Evolutionary conservation across 2,797 vertebrate genomes (phyloP).

Genomic region (Crocodylus rhombifer): DNA sequence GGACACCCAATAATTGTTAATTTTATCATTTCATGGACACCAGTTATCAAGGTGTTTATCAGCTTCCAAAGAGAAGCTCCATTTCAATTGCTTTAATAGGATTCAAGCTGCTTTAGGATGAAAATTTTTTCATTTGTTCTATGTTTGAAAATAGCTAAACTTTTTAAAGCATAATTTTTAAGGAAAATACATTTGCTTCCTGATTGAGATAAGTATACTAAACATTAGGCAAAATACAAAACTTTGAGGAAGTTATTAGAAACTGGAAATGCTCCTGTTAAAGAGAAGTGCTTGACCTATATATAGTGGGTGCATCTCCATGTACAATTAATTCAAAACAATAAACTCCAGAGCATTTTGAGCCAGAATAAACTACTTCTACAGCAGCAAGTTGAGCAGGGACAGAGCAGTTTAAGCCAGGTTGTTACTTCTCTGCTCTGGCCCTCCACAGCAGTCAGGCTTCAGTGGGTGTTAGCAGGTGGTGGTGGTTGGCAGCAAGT

Average conservation of each 20-base stretch:
- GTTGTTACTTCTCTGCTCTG: too few relatives aligned
- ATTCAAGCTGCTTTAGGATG: neutral
- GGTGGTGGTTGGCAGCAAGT: too few relatives aligned
- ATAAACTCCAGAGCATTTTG: too few relatives aligned
- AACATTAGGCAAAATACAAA: too few relatives aligned
- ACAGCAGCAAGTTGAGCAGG: too few relatives aligned
- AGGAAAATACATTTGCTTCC: neutral
- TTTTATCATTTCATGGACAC: neutral
- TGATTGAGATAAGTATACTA: neutral
- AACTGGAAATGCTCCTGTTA: neutral
- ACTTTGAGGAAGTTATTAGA: neutral
- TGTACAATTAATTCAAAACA: too few relatives aligned
- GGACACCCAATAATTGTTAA: neutral
- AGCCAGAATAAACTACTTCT: too few relatives aligned
- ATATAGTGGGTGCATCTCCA: neutral
- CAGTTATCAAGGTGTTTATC: neutral
- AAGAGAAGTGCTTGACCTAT: neutral
- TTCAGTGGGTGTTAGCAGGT: too few relatives aligned
- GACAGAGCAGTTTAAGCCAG: too few relatives aligned
- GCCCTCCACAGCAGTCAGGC: too few relatives aligned
- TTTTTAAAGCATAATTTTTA: neutral
- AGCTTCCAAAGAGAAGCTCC: neutral
- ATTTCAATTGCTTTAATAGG: neutral
- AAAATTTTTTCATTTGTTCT: neutral
- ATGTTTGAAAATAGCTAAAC: neutral